Evolutionary conservation across 2,113 vertebrate genomes (phyloP), one percentile per base, ranked within the genome.

Genomic region (Lycocorax pyrrhopterus): DNA sequence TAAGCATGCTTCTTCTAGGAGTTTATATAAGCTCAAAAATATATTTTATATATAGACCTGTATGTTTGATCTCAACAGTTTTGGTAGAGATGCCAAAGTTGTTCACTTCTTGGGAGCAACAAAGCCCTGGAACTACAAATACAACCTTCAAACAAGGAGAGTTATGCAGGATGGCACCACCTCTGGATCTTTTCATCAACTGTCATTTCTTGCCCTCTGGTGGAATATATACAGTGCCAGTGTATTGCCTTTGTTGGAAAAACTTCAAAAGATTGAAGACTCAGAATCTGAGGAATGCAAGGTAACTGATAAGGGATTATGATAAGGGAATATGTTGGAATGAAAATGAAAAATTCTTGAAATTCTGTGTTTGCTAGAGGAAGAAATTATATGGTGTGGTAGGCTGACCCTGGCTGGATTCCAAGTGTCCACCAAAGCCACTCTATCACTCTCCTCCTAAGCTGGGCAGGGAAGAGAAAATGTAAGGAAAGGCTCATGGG

Each of bases 61-160:
- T 87, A 9, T 91, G 20, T 90, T 93, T 92, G 41, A 74, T 53
- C 43, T 56, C 33, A 49, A 3, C 79, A 99, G 99, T 75, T 99
- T 98, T 64, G 99, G 99, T 20, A 96, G 98, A 64, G 72, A 97
- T 15, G 98, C 98, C 16, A 99, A 98, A 96, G 98, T 99, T 15
- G 96, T 99, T 87, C 99, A 99, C 89, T 99, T 99, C 85, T n/a
- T 98, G 41, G 99, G 99, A 58, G 30, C 95, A 2, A 59, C 33
- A 16, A 99, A 99, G 66, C 99, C 99, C 0, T 99, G 99, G 99
- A 97, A 96, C 53, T 97, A 95, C 86, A 94, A 51, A 53, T 98
- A 97, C 13, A 86, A 97, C 51, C 92, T 94, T 18, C 97, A 98
- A 79, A 96, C 93, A 8, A 97, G 95, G 22, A 90, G 53, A 17